Evolutionary conservation across 1,140 invertebrate genomes (phyloP).

Genomic region (Tachypleus tridentatus): DNA sequence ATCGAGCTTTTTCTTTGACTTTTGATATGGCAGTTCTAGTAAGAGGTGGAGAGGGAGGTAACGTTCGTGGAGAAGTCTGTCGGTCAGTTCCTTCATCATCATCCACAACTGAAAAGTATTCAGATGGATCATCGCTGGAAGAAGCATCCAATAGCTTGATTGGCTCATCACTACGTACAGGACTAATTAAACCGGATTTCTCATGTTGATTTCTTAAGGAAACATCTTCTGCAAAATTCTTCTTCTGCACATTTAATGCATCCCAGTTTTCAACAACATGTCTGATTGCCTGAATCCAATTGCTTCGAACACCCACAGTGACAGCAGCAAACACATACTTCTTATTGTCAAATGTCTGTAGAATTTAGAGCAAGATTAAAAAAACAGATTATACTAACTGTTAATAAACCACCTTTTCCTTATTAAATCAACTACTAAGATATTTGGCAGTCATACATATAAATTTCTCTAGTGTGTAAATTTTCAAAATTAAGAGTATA

Average conservation of each 20-base stretch:
- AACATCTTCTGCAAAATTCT: conserved; percentile 44
- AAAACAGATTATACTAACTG: too few species aligned
- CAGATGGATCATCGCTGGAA: conserved; percentile 4
- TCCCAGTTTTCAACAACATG: conserved; percentile 42
- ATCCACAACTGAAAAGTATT: conserved; percentile 5
- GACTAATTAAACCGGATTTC: not conserved
- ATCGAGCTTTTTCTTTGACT: conserved; percentile 46
- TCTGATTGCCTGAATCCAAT: conserved; percentile 79
- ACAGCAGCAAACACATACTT: conserved; percentile 70
- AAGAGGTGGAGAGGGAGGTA: conserved; percentile 60
- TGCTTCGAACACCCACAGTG: conserved; percentile 76
- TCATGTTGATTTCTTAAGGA: conserved; percentile 15
- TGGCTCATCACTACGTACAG: not conserved
- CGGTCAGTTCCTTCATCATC: conserved; percentile 7
- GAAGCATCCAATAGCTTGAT: not conserved
- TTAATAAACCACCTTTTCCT: too few species aligned
- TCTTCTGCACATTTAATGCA: too few species aligned
- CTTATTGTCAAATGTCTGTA: not conserved
- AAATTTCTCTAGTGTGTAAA: too few species aligned
- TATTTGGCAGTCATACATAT: too few species aligned
- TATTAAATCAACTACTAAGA: too few species aligned
- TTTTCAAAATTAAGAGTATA: too few species aligned
- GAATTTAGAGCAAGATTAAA: too few species aligned
- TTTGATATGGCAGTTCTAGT: conserved; percentile 55
- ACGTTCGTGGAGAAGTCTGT: conserved; percentile 21